These are phyloP conservation scores for Nannobrachium achirus DNA, from an alignment of 2,113 vertebrate genomes.

Conservation along the genomic window DNA sequence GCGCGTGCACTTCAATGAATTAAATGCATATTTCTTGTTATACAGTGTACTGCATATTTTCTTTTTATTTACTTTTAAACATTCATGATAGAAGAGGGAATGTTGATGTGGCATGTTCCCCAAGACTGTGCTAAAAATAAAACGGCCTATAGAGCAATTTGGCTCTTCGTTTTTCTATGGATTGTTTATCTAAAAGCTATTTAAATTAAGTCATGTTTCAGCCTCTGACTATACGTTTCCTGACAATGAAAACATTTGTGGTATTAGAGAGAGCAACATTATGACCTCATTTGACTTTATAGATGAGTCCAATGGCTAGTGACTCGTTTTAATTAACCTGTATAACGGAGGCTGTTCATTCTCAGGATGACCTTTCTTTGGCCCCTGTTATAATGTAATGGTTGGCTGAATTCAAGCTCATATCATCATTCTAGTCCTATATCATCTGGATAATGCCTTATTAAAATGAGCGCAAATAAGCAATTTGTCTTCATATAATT, in stretches of 20 bases:
- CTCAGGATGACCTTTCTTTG: constrained; percentile 28
- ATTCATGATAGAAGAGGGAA: no score
- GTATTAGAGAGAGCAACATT: constrained; percentile 5
- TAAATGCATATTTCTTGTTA: no score
- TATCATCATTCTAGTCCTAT: constrained; percentile 2
- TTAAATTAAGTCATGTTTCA: neutral
- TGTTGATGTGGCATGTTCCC: constrained; percentile 5
- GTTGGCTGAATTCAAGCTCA: constrained; percentile 39
- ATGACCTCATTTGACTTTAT: constrained; percentile 24
- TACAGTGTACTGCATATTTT: no score
- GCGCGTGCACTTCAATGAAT: neutral
- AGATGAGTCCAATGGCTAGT: neutral
- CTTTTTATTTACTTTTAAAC: no score
- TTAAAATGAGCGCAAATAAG: constrained; percentile 12
- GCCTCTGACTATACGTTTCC: neutral
- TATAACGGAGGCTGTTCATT: constrained; percentile 40
- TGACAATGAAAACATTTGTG: neutral
- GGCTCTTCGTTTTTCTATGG: no score
- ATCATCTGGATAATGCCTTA: constrained; percentile 12
- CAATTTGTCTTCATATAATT: neutral
- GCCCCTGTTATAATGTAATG: constrained; percentile 64
- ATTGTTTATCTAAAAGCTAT: no score
- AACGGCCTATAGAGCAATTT: no score
- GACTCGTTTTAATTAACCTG: constrained; percentile 59
- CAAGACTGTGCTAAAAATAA: no score